Evolutionary conservation across 1,140 invertebrate species (phyloP).

Genomic region (Megalopta genalis): DNA sequence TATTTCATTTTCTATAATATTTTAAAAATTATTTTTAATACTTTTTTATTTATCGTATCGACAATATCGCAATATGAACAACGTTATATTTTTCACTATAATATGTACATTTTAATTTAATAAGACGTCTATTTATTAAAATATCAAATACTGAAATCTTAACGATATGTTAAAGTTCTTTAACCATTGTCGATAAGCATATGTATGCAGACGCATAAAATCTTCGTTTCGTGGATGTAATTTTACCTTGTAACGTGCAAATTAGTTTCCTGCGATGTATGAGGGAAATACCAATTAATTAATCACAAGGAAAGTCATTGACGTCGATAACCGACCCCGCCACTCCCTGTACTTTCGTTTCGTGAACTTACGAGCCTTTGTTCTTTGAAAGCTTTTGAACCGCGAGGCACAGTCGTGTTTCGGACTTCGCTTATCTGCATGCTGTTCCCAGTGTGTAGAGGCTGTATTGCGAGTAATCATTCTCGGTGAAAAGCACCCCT

Average conservation of each 20-base stretch:
- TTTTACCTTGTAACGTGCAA: background rate
- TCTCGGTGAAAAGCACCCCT: conserved; percentile 2
- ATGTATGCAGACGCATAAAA: too few species aligned
- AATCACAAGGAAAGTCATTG: background rate
- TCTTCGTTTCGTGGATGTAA: too few species aligned
- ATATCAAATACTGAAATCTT: too few species aligned
- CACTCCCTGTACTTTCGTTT: background rate
- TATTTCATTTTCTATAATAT: too few species aligned
- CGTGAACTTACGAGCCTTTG: conserved; percentile 18
- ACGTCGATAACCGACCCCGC: background rate
- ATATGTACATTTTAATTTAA: too few species aligned
- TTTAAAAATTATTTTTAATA: too few species aligned
- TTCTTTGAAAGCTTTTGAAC: background rate
- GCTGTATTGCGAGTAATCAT: background rate
- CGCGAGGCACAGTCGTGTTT: background rate
- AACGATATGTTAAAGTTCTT: too few species aligned
- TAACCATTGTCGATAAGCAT: too few species aligned
- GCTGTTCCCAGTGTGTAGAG: background rate
- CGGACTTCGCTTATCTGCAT: background rate
- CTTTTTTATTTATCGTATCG: too few species aligned
- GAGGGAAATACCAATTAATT: conserved; percentile 14
- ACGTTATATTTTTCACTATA: too few species aligned
- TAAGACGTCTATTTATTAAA: too few species aligned
- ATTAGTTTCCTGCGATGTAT: background rate
- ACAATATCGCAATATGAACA: too few species aligned